A percentile compares a stretch with the other conserved stretches of the same genome.
Evolutionary conservation across 2,888 invertebrate species (phyloP).

Genomic region (Lasius platythorax): DNA sequence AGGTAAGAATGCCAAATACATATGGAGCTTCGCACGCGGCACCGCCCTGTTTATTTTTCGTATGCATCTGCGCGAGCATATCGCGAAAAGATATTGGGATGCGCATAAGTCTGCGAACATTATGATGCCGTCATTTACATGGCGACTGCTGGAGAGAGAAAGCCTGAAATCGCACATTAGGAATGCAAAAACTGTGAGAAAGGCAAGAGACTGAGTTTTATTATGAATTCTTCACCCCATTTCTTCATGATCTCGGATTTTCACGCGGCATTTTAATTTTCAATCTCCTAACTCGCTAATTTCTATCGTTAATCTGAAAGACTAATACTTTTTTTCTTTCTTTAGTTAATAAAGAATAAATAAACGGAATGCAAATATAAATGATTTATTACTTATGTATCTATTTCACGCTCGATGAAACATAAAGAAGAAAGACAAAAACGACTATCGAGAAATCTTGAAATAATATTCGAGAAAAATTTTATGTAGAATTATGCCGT

Average conservation of each 20-base stretch:
- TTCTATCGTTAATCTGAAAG: neutral
- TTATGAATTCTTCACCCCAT: neutral
- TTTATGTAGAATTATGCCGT: neutral
- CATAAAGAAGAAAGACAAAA: neutral
- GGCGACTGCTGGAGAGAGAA: neutral
- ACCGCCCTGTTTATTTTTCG: slow-evolving; percentile 43
- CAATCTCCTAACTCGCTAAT: neutral
- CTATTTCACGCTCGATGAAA: neutral
- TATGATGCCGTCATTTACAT: slow-evolving; percentile 29
- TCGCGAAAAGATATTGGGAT: slow-evolving; percentile 41
- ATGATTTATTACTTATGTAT: neutral
- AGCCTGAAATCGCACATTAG: slow-evolving; percentile 15
- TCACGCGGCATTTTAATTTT: neutral
- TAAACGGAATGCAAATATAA: neutral
- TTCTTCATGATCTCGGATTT: neutral
- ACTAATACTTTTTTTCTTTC: neutral
- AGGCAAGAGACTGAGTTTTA: neutral
- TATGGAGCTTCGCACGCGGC: slow-evolving; percentile 16
- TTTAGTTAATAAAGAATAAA: neutral
- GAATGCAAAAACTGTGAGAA: neutral
- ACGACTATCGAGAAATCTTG: neutral
- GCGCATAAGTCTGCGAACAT: slow-evolving; percentile 31
- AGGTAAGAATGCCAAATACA: slow-evolving; percentile 56
- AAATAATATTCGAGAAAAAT: slow-evolving; percentile 22
- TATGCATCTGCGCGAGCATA: slow-evolving; percentile 42